Conservation (phyloP, 2,113 vertebrate genomes). For the Turdus rufiventris region DNA sequence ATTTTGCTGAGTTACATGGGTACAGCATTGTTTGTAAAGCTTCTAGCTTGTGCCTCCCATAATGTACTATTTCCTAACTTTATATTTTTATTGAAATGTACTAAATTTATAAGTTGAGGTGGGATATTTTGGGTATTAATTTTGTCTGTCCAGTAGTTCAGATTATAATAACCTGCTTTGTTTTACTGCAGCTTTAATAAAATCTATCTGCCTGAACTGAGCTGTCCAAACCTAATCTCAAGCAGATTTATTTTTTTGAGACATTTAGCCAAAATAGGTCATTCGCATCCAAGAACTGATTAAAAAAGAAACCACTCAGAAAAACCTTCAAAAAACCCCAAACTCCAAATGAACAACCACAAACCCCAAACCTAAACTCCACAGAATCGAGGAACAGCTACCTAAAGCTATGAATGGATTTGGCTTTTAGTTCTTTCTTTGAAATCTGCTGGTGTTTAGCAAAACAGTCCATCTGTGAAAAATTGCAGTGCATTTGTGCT, state of each 20-base stretch:
- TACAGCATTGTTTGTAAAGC: not conserved
- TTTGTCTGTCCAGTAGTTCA: not conserved
- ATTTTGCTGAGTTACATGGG: not conserved
- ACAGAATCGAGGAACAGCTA: not conserved
- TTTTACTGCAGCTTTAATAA: conserved; percentile 26
- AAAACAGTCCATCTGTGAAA: not conserved
- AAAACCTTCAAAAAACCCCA: not conserved
- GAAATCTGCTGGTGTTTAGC: not conserved
- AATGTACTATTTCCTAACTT: not conserved
- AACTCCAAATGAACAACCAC: not conserved
- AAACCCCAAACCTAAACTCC: not conserved
- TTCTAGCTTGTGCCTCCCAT: not conserved
- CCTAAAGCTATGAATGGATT: not conserved
- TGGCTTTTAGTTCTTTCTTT: not conserved
- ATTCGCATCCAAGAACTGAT: not conserved
- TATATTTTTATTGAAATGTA: not conserved
- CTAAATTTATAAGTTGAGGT: not conserved
- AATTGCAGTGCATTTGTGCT: not conserved
- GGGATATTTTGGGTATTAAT: not conserved
- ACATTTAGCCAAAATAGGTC: not conserved
- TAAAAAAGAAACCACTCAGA: not conserved
- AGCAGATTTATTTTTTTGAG: conserved; percentile 8
- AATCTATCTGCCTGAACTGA: not conserved
- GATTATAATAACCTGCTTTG: not conserved
- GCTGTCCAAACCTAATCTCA: not conserved